phyloP scores from a whole-genome alignment of 2,888 invertebrate genomes.

The Pandemis cinnamomeana region DNA sequence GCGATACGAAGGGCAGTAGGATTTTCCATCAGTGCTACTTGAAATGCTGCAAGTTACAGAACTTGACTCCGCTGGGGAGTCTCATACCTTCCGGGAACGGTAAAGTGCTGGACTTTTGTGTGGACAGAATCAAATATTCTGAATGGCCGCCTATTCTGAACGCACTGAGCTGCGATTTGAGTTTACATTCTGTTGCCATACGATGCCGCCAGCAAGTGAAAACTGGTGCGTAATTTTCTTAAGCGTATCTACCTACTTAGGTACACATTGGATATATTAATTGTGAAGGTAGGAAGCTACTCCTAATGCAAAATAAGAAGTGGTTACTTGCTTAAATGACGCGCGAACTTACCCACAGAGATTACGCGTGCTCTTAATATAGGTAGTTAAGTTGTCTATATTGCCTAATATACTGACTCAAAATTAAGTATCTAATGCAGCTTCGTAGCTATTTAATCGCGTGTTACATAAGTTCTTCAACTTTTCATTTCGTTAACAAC shows the following conservation, averaged over 20 bases:
- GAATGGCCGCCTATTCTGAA: conserved; percentile 91
- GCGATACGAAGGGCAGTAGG: conserved; percentile 71
- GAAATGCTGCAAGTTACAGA: conserved; percentile 81
- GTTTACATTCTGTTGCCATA: conserved; percentile 87
- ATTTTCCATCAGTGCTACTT: conserved; percentile 81
- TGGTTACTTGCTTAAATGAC: too few species aligned
- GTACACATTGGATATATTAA: background rate
- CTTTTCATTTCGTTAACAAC: too few species aligned
- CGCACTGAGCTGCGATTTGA: conserved; percentile 88
- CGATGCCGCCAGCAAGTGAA: conserved; percentile 84
- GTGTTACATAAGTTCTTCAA: too few species aligned
- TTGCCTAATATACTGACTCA: too few species aligned
- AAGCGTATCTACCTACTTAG: background rate
- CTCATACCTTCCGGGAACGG: conserved; percentile 77
- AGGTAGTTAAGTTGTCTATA: too few species aligned
- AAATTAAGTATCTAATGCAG: too few species aligned
- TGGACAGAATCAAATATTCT: conserved; percentile 89
- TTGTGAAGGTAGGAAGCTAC: background rate
- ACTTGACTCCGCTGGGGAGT: conserved; percentile 71
- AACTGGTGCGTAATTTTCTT: conserved; percentile 62
- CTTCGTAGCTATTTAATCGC: too few species aligned
- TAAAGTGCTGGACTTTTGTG: conserved; percentile 87
- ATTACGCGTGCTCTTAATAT: too few species aligned
- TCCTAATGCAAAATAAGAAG: background rate
- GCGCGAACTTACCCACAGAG: background rate